These are phyloP conservation scores for Contarinia nasturtii DNA, from an alignment of 1,140 invertebrate species.

Conservation along the genomic window DNA sequence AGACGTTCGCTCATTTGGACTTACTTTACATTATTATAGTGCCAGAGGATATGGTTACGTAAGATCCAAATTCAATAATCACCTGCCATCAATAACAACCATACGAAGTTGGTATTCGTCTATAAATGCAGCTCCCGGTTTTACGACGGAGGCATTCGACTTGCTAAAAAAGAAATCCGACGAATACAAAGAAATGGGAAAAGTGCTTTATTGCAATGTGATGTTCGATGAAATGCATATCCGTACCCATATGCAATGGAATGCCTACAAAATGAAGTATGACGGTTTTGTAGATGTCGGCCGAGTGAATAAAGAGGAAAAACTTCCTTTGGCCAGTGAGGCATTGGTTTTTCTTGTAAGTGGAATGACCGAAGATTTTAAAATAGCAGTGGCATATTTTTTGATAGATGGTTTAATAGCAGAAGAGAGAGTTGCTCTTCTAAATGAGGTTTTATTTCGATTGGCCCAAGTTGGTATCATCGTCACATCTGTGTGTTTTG, in stretches of 20 bases:
- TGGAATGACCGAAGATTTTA: not conserved
- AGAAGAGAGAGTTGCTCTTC: not conserved
- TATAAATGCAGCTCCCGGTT: not conserved
- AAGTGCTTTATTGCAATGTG: not conserved
- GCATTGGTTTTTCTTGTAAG: constrained; percentile 7
- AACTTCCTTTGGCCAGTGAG: not conserved
- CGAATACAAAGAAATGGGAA: not conserved
- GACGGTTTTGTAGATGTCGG: not conserved
- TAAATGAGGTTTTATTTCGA: not conserved
- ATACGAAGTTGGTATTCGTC: constrained; percentile 16
- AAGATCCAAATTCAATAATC: constrained; percentile 13
- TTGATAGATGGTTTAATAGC: not conserved
- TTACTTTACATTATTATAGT: constrained; percentile 18
- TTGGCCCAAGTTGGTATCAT: not conserved
- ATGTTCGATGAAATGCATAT: not conserved
- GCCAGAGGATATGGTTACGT: constrained; percentile 18
- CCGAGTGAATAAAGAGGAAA: not conserved
- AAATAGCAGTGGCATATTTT: not conserved
- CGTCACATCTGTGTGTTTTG: not conserved
- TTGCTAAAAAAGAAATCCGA: not conserved
- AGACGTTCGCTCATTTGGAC: constrained; percentile 12
- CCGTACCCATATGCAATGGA: not conserved
- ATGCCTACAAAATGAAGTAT: not conserved
- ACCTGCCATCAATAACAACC: constrained; percentile 14
- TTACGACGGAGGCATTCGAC: not conserved